These are phyloP conservation scores for Drosophila tropicalis DNA, from an alignment of 1,140 invertebrate species.

Conservation along the genomic window DNA sequence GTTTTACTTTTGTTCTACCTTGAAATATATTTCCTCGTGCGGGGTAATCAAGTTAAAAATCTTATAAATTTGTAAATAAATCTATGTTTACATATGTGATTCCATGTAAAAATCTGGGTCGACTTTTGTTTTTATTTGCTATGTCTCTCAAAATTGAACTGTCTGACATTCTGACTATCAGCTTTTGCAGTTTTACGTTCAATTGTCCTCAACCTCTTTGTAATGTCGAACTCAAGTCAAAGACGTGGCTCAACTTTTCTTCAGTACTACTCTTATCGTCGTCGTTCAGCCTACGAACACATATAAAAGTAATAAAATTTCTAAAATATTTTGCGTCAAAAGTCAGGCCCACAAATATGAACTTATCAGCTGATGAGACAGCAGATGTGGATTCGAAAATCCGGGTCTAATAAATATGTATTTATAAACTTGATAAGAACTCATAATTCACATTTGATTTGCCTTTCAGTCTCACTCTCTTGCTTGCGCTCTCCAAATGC, in stretches of 20 bases:
- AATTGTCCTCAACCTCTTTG: conserved; percentile 21
- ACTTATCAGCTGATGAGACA: conserved; percentile 5
- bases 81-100: neutral
- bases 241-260: neutral
- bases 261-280: neutral
- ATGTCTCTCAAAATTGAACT: conserved; percentile 27
- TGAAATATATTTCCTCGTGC: too few species aligned
- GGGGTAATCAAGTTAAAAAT: too few species aligned
- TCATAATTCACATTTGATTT: neutral
- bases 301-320: neutral
- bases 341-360: conserved; percentile 7
- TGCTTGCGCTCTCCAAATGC: conserved; percentile 20
- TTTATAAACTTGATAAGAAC: conserved; percentile 11
- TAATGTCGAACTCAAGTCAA: neutral
- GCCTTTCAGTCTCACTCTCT: neutral
- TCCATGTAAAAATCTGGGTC: neutral
- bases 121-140: neutral
- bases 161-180: conserved; percentile 22
- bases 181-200: conserved; percentile 21
- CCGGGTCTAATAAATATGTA: conserved; percentile 18
- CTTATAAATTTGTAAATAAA: too few species aligned
- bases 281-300: neutral
- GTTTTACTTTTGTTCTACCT: neutral
- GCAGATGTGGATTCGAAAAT: conserved; percentile 15
- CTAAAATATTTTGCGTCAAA: conserved; percentile 11